Percentiles rank a stretch among this genome's conserved stretches.
These are phyloP conservation scores for Heliothis virescens DNA, from an alignment of 1,140 invertebrate species.

Conservation along the genomic window DNA sequence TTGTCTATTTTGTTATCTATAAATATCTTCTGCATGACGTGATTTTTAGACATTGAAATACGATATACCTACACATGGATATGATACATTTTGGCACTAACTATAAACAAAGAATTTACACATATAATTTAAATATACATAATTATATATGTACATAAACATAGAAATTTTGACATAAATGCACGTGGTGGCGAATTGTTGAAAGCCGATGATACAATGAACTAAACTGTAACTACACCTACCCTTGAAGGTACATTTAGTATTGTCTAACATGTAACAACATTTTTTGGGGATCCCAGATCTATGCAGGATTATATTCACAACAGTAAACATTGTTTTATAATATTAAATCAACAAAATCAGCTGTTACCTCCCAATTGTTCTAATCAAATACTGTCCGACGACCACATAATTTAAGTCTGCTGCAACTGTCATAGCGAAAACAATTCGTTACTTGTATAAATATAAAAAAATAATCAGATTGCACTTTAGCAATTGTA, in stretches of 20 bases:
- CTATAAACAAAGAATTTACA: slow-evolving; percentile 45
- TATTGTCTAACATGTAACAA: slow-evolving; percentile 52
- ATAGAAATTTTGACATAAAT: slow-evolving; percentile 40
- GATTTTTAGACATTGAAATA: slow-evolving; percentile 14
- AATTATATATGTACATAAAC: slow-evolving; percentile 26
- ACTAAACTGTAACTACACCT: slow-evolving; percentile 54
- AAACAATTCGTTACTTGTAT: slow-evolving; percentile 33
- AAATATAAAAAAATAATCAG: slow-evolving; percentile 46
- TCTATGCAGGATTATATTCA: slow-evolving; percentile 3
- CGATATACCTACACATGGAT: slow-evolving; percentile 26
- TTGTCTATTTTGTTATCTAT: not conserved
- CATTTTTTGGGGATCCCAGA: slow-evolving; percentile 18
- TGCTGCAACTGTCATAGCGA: slow-evolving; percentile 14
- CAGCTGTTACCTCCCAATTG: slow-evolving; percentile 18
- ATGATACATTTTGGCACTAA: slow-evolving; percentile 56
- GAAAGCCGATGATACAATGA: slow-evolving; percentile 39
- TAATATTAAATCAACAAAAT: not conserved
- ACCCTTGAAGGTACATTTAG: slow-evolving; percentile 60
- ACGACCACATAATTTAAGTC: slow-evolving; percentile 18
- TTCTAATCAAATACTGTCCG: slow-evolving; percentile 39
- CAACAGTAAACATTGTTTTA: not conserved
- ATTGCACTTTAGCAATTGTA: slow-evolving; percentile 26
- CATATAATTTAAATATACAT: slow-evolving; percentile 1
- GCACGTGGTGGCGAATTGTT: slow-evolving; percentile 18
- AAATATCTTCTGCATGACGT: slow-evolving; percentile 20